These are phyloP conservation scores for Diplogasteroides magnus DNA, from an alignment of 1,140 invertebrate species.

Conservation along the genomic window DNA sequence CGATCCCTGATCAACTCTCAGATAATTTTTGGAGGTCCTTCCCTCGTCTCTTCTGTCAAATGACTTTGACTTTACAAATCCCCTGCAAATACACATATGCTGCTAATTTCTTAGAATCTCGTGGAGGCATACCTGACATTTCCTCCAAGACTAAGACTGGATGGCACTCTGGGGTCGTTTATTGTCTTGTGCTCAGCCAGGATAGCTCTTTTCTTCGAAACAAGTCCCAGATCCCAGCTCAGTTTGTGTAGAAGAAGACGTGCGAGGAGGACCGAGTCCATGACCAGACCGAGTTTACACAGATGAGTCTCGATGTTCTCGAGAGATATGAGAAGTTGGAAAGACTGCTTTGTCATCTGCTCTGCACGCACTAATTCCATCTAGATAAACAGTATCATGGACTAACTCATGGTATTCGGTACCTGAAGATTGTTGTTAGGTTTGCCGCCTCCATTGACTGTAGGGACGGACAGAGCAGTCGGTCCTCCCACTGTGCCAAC, in stretches of 20 bases:
- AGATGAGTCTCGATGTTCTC: conserved; percentile 47
- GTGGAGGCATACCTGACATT: conserved; percentile 34
- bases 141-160: conserved; percentile 46
- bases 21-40: conserved; percentile 45
- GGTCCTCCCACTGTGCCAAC: neutral
- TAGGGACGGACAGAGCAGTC: neutral
- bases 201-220: conserved; percentile 32
- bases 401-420: no score
- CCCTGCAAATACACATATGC: conserved; percentile 17
- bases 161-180: conserved; percentile 43
- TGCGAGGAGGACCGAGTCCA: conserved; percentile 51
- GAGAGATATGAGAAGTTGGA: conserved; percentile 13
- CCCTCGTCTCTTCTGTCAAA: conserved; percentile 49
- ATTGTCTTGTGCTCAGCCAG: conserved; percentile 35
- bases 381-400: no score
- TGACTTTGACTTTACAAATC: conserved; percentile 46
- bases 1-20: conserved; percentile 48
- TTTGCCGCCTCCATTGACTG: no score
- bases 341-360: conserved; percentile 23
- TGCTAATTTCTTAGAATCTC: neutral
- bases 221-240: conserved; percentile 39
- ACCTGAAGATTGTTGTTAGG: no score
- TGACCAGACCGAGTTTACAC: conserved; percentile 51
- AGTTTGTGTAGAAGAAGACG: conserved; percentile 50
- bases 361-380: neutral